These are phyloP conservation scores for Nansenia antarctica DNA, from an alignment of 2,113 vertebrate genomes.

Conservation along the genomic window DNA sequence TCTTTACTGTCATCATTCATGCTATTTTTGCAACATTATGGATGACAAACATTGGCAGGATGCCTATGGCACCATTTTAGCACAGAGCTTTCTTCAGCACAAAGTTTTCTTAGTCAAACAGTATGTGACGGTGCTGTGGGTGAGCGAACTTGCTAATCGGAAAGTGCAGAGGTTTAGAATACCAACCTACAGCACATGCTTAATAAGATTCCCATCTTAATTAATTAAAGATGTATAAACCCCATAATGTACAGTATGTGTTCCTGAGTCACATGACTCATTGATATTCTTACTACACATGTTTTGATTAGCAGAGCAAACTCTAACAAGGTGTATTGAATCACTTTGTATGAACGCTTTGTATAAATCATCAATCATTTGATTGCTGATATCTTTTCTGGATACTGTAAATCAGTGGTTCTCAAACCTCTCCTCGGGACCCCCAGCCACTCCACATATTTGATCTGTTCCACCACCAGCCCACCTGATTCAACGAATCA, in stretches of 20 bases:
- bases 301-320: not conserved
- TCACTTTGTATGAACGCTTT: too few relatives aligned
- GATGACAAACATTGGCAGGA: not conserved
- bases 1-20: not conserved
- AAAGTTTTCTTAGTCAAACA: not conserved
- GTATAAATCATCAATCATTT: too few relatives aligned
- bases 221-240: not conserved
- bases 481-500: too few relatives aligned
- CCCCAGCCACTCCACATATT: too few relatives aligned
- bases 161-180: not conserved
- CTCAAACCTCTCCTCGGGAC: too few relatives aligned
- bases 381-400: too few relatives aligned
- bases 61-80: constrained; percentile 6
- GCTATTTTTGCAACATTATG: not conserved
- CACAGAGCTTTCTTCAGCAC: not conserved
- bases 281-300: not conserved
- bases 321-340: not conserved
- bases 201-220: not conserved
- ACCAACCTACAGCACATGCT: not conserved
- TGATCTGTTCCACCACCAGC: too few relatives aligned
- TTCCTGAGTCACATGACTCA: not conserved
- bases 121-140: not conserved
- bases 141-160: not conserved
- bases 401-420: too few relatives aligned
- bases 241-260: not conserved